Evolutionary conservation across 2,113 vertebrate genomes (phyloP).

Genomic region (Trogon surrucura): DNA sequence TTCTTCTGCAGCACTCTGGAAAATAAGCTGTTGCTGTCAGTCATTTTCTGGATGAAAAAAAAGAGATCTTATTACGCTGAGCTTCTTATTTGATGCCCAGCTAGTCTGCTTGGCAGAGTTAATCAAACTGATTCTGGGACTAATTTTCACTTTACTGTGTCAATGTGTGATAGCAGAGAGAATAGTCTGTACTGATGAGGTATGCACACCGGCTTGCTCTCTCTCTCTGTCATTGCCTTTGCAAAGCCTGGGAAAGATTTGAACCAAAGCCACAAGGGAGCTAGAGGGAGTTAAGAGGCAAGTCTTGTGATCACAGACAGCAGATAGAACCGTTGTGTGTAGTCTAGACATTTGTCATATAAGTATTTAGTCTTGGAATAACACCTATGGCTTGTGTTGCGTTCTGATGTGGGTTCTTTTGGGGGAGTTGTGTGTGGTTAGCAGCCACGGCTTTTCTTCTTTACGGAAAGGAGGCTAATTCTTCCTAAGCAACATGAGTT

Average conservation of each 20-base stretch:
- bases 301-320: background rate
- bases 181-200: background rate
- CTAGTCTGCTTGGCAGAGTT: constrained; percentile 40
- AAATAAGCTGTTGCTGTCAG: constrained; percentile 5
- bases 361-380: background rate
- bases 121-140: constrained; percentile 44
- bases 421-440: background rate
- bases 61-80: background rate
- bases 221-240: background rate
- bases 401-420: background rate
- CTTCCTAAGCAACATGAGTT: background rate
- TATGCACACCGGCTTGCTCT: background rate
- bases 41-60: background rate
- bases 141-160: constrained; percentile 43
- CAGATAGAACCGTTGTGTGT: background rate
- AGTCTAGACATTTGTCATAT: background rate
- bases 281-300: constrained; percentile 2
- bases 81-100: constrained; percentile 6
- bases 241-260: background rate
- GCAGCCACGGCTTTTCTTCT: background rate
- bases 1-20: constrained; percentile 24
- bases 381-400: background rate
- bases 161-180: background rate
- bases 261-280: background rate
- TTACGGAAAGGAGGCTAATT: background rate